Base-by-base conservation (phyloP, 2,888 invertebrate genomes). In the Diploptera punctata region DNA sequence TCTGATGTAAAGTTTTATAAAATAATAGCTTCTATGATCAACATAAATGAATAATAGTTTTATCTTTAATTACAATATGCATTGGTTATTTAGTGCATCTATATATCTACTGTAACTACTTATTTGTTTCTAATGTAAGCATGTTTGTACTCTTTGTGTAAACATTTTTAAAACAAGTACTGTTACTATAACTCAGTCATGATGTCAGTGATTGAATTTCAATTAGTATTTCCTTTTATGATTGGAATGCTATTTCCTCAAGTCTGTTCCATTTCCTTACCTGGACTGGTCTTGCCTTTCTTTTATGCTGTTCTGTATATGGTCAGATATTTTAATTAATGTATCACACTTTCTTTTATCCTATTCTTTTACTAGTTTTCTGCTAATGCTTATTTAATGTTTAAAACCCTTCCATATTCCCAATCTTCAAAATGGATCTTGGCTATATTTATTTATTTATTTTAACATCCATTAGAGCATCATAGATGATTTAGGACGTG, bases 51-150 rank as follows among this genome's bases (percentile, higher is more conserved):
- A 21, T 52, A 24, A n/a, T 18, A 52, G 21, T 13, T 52, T 16
- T 57, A n/a, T n/a, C 2, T 16, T 57, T 5, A 19, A 21, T 19
- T 57, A 24, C 52, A 21, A 13, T 52, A n/a, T 13, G 4, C 7
- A 57, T 9, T 29, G 5, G 3, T 26, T 16, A 19, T 19, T 57
- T 29, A 29, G 1, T 57, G 29, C n/a, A 57, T 57, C 29, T n/a
- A 44, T 65, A 13, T 26, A 47, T 47, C n/a, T n/a, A n/a, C n/a
- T n/a, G n/a, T n/a, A 61, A 21, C 16, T 65, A 47, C 26, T 4
- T 65, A 13, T 47, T 13, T n/a, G 29, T 65, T n/a, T 26, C 7
- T 65, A 47, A 16, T 62, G 43, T 62, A 62, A 62, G 62, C 62
- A 62, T 43, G 62, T 62, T 62, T 43, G 21, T 24, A 21, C 13